Evolutionary conservation across 2,797 vertebrate genomes (phyloP).

Genomic region (Chrosomus eos): DNA sequence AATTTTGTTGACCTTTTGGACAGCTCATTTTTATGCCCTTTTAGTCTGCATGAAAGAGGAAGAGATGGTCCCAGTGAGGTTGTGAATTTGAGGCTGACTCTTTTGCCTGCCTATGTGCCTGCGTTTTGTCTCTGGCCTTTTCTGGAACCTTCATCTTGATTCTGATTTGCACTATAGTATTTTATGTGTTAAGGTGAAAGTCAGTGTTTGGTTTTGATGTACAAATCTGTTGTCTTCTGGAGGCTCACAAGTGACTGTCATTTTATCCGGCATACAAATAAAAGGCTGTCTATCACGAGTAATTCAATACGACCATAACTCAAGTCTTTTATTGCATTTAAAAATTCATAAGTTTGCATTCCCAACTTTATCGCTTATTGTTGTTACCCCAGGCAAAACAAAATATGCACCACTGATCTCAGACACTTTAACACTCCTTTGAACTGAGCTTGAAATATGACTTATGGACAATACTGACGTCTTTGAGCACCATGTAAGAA

Average conservation of each 20-base stretch:
- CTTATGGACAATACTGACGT: slow-evolving; percentile 45
- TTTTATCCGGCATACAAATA: slow-evolving; percentile 14
- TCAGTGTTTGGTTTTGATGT: slow-evolving; percentile 20
- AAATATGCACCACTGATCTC: slow-evolving; percentile 51
- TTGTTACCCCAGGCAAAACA: slow-evolving; percentile 43
- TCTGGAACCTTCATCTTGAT: neutral
- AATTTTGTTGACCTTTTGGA: neutral
- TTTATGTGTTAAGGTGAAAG: slow-evolving; percentile 14
- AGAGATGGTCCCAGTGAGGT: slow-evolving; percentile 38
- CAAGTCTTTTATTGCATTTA: slow-evolving; percentile 33
- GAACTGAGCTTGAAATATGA: slow-evolving; percentile 42
- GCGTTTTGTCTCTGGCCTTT: slow-evolving; percentile 25
- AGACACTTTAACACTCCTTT: slow-evolving; percentile 34
- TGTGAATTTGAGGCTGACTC: slow-evolving; percentile 14
- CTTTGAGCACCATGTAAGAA: slow-evolving; percentile 19
- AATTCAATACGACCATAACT: slow-evolving; percentile 20
- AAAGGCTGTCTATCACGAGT: slow-evolving; percentile 4
- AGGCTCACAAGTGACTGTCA: slow-evolving; percentile 10
- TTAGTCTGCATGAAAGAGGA: slow-evolving; percentile 15
- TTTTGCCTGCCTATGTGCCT: slow-evolving; percentile 18
- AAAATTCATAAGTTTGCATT: slow-evolving; percentile 34
- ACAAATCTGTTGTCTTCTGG: neutral
- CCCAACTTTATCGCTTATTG: slow-evolving; percentile 12
- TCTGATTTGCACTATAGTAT: neutral
- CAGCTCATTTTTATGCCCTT: slow-evolving; percentile 16